Conservation (phyloP, 2,888 invertebrate species). For the Nymphalis urticae region DNA sequence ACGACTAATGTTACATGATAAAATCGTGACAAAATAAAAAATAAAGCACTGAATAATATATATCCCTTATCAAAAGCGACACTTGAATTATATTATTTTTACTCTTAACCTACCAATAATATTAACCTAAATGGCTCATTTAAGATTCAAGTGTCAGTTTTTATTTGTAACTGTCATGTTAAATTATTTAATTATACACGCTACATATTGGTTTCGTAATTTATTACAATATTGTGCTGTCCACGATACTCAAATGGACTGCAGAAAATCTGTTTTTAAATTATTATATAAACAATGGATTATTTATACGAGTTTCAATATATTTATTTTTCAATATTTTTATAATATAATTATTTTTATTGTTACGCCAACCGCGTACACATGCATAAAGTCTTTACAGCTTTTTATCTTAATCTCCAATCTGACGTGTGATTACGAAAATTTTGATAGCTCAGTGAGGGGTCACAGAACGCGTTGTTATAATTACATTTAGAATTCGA, state of each 20-base stretch:
- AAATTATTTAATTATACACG: constrained; percentile 32
- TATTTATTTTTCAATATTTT: background rate
- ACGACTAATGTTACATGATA: constrained; percentile 16
- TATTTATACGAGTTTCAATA: constrained; percentile 3
- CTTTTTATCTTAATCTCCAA: constrained; percentile 18
- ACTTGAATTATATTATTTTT: constrained; percentile 26
- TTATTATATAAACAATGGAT: background rate
- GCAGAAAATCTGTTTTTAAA: background rate
- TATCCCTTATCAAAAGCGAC: constrained; percentile 15
- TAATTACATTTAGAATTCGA: constrained; percentile 26
- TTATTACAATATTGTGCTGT: constrained; percentile 19
- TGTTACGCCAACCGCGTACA: background rate
- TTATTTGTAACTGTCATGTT: constrained; percentile 35
- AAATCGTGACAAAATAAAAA: background rate
- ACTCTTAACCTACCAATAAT: constrained; percentile 28
- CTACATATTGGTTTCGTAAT: constrained; percentile 27
- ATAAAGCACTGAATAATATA: constrained; percentile 7
- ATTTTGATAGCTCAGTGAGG: constrained; percentile 28
- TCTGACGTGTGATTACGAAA: constrained; percentile 22
- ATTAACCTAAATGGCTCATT: constrained; percentile 30
- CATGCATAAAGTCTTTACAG: constrained; percentile 8
- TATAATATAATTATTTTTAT: constrained; percentile 2
- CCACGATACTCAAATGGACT: constrained; percentile 3
- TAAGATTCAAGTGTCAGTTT: constrained; percentile 33
- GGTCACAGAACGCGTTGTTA: constrained; percentile 24